phyloP scores from a whole-genome alignment of 1,140 invertebrate genomes.

The Neodiprion pinetum region DNA sequence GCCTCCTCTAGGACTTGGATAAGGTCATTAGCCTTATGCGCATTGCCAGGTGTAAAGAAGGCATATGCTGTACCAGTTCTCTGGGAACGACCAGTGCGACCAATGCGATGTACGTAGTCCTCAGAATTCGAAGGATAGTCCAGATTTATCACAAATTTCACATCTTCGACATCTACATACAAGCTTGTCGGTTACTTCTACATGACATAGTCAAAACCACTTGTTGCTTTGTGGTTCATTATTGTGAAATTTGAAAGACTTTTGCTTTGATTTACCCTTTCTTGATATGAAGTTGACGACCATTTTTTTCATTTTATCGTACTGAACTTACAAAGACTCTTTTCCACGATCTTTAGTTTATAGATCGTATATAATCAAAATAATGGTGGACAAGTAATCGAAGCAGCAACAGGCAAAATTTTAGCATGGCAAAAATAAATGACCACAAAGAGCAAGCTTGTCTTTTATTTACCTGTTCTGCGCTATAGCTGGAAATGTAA shows the following conservation, averaged over 20 bases:
- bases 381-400: too few species aligned
- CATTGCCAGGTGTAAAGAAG: constrained; percentile 83
- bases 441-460: constrained; percentile 61
- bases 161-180: constrained; percentile 84
- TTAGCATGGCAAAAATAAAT: not conserved
- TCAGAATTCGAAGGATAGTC: constrained; percentile 91
- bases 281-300: too few species aligned
- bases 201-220: constrained; percentile 36
- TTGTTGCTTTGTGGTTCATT: constrained; percentile 57
- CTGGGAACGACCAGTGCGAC: constrained; percentile 83
- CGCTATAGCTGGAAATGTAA: constrained; percentile 60
- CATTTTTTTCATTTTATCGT: too few species aligned
- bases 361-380: too few species aligned
- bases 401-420: too few species aligned
- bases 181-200: constrained; percentile 16
- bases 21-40: constrained; percentile 75
- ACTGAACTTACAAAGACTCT: constrained; percentile 46
- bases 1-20: constrained; percentile 75
- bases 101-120: constrained; percentile 92
- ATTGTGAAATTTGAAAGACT: constrained; percentile 9
- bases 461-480: constrained; percentile 56
- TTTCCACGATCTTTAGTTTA: not conserved
- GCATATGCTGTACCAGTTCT: constrained; percentile 89
- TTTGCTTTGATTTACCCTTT: not conserved
- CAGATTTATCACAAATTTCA: constrained; percentile 93